A percentile compares a stretch with the other conserved stretches of the same genome.
These are phyloP conservation scores for Novumbra hubbsi DNA, from an alignment of 2,797 vertebrate genomes.

Conservation along the genomic window DNA sequence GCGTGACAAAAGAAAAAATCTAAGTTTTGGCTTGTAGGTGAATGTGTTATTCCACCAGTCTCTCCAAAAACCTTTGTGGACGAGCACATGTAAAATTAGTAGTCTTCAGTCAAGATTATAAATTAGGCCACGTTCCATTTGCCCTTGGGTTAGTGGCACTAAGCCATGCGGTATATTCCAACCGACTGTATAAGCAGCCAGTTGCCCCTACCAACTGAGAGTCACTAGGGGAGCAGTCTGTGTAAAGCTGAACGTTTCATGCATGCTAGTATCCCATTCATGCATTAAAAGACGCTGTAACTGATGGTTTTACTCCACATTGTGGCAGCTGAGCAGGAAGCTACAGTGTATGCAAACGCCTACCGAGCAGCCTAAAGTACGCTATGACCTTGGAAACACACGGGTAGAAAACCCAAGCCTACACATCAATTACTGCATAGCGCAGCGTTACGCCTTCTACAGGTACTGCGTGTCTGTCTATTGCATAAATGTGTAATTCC, in stretches of 20 bases:
- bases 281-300: not conserved
- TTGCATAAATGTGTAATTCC: constrained; percentile 47
- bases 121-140: not conserved
- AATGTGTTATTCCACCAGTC: constrained; percentile 18
- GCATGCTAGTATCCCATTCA: not conserved
- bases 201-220: not conserved
- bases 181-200: not conserved
- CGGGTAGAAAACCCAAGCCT: constrained; percentile 11
- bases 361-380: not conserved
- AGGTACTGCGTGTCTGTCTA: constrained; percentile 25
- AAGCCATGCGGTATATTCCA: not conserved
- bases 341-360: constrained; percentile 21
- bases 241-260: not conserved
- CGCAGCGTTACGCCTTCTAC: constrained; percentile 11
- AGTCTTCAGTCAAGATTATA: not conserved
- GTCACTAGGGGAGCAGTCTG: not conserved
- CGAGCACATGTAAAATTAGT: not conserved
- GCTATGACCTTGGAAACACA: constrained; percentile 3
- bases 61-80: constrained; percentile 9
- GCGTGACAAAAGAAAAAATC: constrained; percentile 52
- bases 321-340: not conserved
- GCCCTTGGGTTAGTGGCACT: not conserved
- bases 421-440: constrained; percentile 11
- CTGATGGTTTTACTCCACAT: constrained; percentile 1
- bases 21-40: constrained; percentile 66